Evolutionary conservation across 37 sponge, comb jelly and placozoan genomes (phyloP).

Genomic region (Crambe crambe): DNA sequence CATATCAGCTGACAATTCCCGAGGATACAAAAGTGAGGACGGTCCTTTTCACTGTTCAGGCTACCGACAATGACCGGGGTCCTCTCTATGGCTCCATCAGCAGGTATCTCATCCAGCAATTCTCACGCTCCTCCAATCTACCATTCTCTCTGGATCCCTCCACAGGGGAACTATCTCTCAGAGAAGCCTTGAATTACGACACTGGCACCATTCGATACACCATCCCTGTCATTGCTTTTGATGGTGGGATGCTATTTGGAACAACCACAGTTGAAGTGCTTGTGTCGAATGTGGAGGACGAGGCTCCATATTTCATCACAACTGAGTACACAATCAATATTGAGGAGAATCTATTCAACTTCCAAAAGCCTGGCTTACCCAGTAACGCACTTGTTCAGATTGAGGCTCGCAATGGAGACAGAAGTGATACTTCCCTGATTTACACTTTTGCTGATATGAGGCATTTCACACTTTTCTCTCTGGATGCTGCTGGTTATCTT

Average conservation of each 20-base stretch:
- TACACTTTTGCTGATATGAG: slow-evolving; percentile 6
- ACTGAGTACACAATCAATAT: slow-evolving; percentile 23
- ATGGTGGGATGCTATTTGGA: slow-evolving; percentile 47
- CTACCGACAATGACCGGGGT: slow-evolving; percentile 50
- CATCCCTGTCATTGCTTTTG: slow-evolving; percentile 47
- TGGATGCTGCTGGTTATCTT: slow-evolving; percentile 47
- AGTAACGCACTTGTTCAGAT: slow-evolving; percentile 27
- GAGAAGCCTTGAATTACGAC: slow-evolving; percentile 45
- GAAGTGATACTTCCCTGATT: neutral
- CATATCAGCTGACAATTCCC: slow-evolving; percentile 28
- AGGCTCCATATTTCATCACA: slow-evolving; percentile 32
- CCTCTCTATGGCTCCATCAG: slow-evolving; percentile 30
- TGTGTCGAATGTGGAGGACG: slow-evolving; percentile 45
- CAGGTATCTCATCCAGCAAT: slow-evolving; percentile 9
- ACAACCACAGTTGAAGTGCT: slow-evolving; percentile 30
- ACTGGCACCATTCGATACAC: slow-evolving; percentile 7
- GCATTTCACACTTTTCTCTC: neutral
- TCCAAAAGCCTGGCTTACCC: slow-evolving; percentile 4
- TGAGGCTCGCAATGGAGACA: slow-evolving; percentile 16
- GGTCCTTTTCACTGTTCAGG: slow-evolving; percentile 25
- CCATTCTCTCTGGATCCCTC: slow-evolving; percentile 40
- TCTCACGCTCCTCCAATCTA: neutral
- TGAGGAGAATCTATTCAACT: slow-evolving; percentile 20
- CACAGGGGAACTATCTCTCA: slow-evolving; percentile 35
- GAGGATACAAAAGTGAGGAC: slow-evolving; percentile 23